Evolutionary conservation across 2,113 vertebrate genomes (phyloP).

Genomic region (Planiliza haematocheilus): DNA sequence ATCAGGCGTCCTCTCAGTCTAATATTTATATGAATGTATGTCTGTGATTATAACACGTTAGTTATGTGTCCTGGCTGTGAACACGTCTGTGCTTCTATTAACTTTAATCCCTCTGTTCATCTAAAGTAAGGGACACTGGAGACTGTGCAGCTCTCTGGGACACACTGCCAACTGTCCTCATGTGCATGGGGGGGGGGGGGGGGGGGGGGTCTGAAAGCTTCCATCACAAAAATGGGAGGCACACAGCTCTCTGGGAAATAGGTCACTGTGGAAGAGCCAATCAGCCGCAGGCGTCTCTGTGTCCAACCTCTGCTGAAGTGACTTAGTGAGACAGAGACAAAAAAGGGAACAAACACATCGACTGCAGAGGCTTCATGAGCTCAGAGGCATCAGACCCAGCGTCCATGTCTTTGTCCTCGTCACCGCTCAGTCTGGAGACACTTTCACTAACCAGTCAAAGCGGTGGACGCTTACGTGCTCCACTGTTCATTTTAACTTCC

Average conservation of each 20-base stretch:
- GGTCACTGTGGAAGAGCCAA: slow-evolving; percentile 56
- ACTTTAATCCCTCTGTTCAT: background rate
- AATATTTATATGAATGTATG: too few relatives aligned
- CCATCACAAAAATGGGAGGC: slow-evolving; percentile 54
- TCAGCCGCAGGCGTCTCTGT: slow-evolving; percentile 36
- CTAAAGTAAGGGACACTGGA: slow-evolving; percentile 27
- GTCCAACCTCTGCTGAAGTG: slow-evolving; percentile 41
- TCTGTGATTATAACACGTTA: too few relatives aligned
- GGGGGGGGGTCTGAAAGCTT: slow-evolving; percentile 64
- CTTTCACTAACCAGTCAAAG: too few relatives aligned
- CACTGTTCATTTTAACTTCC: too few relatives aligned
- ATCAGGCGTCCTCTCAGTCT: too few relatives aligned
- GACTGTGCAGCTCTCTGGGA: slow-evolving; percentile 22
- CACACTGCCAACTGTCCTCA: slow-evolving; percentile 20
- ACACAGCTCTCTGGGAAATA: slow-evolving; percentile 57
- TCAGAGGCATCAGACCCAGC: too few relatives aligned
- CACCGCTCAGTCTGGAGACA: too few relatives aligned
- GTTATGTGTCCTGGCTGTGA: background rate
- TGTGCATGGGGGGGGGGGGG: slow-evolving; percentile 1
- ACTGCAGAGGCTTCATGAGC: too few relatives aligned
- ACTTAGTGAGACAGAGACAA: slow-evolving; percentile 13
- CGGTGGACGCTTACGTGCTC: too few relatives aligned
- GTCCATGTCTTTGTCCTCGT: too few relatives aligned
- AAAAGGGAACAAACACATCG: background rate
- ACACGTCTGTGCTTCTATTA: slow-evolving; percentile 16